Conservation (phyloP, 2,888 invertebrate species). For the Adela reaumurella region DNA sequence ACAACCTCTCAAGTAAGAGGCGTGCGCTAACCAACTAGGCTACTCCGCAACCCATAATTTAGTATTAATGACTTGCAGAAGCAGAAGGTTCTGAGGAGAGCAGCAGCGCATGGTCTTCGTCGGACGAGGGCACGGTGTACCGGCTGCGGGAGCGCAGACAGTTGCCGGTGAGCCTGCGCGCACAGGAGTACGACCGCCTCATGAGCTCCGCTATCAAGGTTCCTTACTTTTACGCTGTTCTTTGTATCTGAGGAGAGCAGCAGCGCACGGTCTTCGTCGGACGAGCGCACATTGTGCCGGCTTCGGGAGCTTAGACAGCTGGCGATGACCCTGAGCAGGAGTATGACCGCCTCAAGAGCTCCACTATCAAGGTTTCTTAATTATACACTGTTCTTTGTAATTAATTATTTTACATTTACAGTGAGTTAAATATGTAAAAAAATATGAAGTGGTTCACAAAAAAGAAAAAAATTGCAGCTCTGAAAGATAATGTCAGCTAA, state of each 20-base stretch:
- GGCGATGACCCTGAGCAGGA: conserved; percentile 85
- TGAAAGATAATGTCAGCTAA: too few species aligned
- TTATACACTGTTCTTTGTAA: too few species aligned
- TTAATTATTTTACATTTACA: too few species aligned
- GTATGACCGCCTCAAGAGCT: conserved; percentile 93
- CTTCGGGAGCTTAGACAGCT: conserved; percentile 76
- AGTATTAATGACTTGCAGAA: too few species aligned
- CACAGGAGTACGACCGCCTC: conserved; percentile 93
- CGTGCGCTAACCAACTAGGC: too few species aligned
- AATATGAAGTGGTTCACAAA: too few species aligned
- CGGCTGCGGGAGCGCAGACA: conserved; percentile 77
- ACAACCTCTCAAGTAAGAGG: too few species aligned
- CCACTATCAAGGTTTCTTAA: conserved; percentile 69
- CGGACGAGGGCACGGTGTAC: conserved; percentile 72
- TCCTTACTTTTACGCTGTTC: conserved; percentile 7
- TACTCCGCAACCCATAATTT: too few species aligned
- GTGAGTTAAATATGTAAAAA: too few species aligned
- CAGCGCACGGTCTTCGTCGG: conserved; percentile 51
- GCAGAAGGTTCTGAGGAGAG: conserved; percentile 15
- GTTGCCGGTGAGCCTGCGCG: conserved; percentile 78
- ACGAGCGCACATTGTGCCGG: conserved; percentile 76
- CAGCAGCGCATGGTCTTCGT: conserved; percentile 45
- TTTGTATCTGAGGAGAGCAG: conserved; percentile 21
- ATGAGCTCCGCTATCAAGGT: conserved; percentile 88
- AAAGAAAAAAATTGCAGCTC: too few species aligned